These are phyloP conservation scores for Dissostichus mawsoni DNA, from an alignment of 2,113 vertebrate species.

Conservation along the genomic window DNA sequence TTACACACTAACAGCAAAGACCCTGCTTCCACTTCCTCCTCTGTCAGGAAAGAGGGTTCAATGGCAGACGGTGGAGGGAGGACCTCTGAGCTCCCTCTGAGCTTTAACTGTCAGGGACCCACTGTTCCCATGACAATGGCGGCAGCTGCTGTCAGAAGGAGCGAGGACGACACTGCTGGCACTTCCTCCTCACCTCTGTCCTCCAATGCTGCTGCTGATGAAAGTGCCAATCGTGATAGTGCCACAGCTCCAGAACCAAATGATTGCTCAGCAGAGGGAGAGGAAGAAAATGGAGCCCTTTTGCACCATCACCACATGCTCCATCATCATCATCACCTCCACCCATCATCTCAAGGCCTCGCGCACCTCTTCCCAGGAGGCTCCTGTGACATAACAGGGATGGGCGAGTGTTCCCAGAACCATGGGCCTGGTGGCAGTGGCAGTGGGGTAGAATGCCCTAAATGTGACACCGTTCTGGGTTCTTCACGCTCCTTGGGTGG, in stretches of 20 bases:
- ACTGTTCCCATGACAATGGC: constrained; percentile 82
- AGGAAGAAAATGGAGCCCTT: constrained; percentile 90
- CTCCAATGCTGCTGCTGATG: constrained; percentile 87
- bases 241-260: constrained; percentile 99
- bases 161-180: constrained; percentile 88
- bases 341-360: constrained; percentile 81
- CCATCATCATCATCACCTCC: constrained; percentile 85
- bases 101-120: constrained; percentile 98
- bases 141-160: constrained; percentile 89
- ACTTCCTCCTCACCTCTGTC: constrained; percentile 82
- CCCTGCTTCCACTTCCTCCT: constrained; percentile 93
- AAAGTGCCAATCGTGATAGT: constrained; percentile 99
- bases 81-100: constrained; percentile 90
- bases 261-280: constrained; percentile 93
- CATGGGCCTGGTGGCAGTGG: constrained; percentile 84
- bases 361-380: constrained; percentile 88
- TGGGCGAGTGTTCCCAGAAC: constrained; percentile 94
- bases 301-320: constrained; percentile 86
- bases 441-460: constrained; percentile 97
- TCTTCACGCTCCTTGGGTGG: constrained; percentile 97
- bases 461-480: constrained; percentile 97
- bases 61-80: constrained; percentile 91
- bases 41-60: constrained; percentile 90
- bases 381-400: constrained; percentile 91
- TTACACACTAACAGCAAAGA: constrained; percentile 87